phyloP scores from a whole-genome alignment of 2,113 vertebrate genomes.

The Telmatochromis sp. region DNA sequence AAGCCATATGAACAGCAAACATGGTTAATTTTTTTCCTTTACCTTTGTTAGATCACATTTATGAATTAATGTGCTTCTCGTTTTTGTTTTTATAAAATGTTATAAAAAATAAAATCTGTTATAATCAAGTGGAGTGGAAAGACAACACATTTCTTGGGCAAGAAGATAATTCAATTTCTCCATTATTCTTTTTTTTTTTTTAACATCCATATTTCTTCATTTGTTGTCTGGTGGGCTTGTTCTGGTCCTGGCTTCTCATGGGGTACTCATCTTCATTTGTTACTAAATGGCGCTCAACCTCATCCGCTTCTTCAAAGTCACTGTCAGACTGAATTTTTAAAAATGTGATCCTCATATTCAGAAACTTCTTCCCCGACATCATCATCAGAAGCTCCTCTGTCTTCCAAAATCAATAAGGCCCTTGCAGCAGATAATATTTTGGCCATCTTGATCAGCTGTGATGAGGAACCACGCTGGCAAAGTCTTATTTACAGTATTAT shows the following conservation, averaged over 20 bases:
- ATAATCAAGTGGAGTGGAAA: too few relatives aligned
- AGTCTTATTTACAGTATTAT: too few relatives aligned
- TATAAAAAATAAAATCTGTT: too few relatives aligned
- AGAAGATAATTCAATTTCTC: background rate
- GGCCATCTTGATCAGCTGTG: background rate
- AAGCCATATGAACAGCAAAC: fast-evolving
- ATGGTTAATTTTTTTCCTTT: fast-evolving
- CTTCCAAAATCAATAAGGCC: too few relatives aligned
- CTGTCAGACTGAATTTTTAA: background rate
- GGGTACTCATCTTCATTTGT: too few relatives aligned
- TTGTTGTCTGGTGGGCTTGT: background rate
- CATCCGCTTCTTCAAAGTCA: background rate
- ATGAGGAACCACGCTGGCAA: background rate
- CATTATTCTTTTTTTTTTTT: too few relatives aligned
- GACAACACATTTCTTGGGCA: background rate
- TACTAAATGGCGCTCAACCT: too few relatives aligned
- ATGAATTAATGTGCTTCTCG: background rate
- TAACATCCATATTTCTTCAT: background rate
- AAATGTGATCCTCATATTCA: background rate
- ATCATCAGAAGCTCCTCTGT: fast-evolving
- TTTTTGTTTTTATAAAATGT: too few relatives aligned
- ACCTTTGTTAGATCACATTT: too few relatives aligned
- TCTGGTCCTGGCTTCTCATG: too few relatives aligned
- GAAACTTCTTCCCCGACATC: background rate
- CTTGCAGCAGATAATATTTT: too few relatives aligned